Evolutionary conservation across 2,888 invertebrate genomes (phyloP).

Genomic region (Acholoe squamosa): DNA sequence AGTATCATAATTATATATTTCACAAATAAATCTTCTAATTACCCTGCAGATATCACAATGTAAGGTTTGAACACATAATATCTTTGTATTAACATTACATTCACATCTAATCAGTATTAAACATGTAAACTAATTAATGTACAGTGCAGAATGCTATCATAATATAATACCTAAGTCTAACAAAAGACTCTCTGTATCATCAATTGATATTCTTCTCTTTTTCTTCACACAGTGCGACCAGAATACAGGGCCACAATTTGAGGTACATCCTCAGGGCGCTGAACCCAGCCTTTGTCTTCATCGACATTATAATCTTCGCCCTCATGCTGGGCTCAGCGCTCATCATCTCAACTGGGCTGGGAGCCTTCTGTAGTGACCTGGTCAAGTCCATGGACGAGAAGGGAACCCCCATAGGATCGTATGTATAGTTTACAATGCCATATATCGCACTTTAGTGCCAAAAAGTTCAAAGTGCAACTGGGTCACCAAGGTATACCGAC

Average conservation of each 20-base stretch:
- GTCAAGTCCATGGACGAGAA: conserved; percentile 63
- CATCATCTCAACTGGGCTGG: conserved; percentile 67
- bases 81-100: no score
- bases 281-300: conserved; percentile 69
- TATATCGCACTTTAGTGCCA: no score
- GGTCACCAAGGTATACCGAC: no score
- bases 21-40: no score
- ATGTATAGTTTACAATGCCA: not conserved
- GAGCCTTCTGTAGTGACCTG: conserved; percentile 63
- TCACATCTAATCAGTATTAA: no score
- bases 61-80: no score
- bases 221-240: not conserved
- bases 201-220: not conserved
- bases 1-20: no score
- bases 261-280: conserved; percentile 67
- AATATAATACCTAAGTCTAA: no score
- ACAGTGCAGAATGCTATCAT: no score
- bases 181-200: not conserved
- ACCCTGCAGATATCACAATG: no score
- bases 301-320: conserved; percentile 67
- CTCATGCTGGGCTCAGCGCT: conserved; percentile 65
- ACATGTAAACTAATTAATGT: no score
- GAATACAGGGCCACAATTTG: conserved; percentile 60
- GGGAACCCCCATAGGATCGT: conserved; percentile 30
- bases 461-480: no score